phyloP scores from a whole-genome alignment of 2,888 invertebrate species.

The Lochmaea crataegi region DNA sequence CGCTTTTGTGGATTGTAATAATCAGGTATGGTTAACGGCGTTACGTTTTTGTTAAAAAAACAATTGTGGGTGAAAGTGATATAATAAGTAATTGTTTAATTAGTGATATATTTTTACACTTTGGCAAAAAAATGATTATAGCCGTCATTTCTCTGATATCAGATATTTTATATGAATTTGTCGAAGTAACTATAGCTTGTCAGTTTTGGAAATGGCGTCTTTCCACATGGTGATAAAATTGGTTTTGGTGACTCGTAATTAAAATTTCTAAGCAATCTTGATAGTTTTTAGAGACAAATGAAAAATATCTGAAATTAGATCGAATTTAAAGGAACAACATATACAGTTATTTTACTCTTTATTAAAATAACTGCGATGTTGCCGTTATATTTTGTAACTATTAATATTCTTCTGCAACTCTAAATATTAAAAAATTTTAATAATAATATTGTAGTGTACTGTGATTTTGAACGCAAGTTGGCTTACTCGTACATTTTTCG shows the following conservation, averaged over 20 bases:
- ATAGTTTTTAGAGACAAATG: slow-evolving; percentile 15
- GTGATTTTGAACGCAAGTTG: neutral
- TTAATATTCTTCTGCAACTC: slow-evolving; percentile 17
- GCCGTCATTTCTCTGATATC: slow-evolving; percentile 9
- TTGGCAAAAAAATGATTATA: slow-evolving; percentile 34
- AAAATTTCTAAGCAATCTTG: slow-evolving; percentile 23
- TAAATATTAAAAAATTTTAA: slow-evolving; percentile 5
- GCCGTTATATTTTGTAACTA: slow-evolving; percentile 44
- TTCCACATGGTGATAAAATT: slow-evolving; percentile 72
- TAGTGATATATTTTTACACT: slow-evolving; percentile 37
- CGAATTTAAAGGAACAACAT: slow-evolving; percentile 39
- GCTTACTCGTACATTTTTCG: neutral
- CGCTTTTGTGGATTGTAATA: slow-evolving; percentile 62
- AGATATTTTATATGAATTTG: slow-evolving; percentile 29
- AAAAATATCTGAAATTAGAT: slow-evolving; percentile 27
- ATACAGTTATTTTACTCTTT: slow-evolving; percentile 35
- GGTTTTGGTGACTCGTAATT: slow-evolving; percentile 26
- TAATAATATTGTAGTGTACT: neutral
- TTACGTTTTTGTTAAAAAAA: slow-evolving; percentile 52
- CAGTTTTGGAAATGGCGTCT: slow-evolving; percentile 81
- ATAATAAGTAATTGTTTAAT: slow-evolving; percentile 42
- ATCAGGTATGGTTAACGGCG: slow-evolving; percentile 63
- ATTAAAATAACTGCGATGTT: slow-evolving; percentile 50
- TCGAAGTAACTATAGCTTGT: slow-evolving; percentile 65
- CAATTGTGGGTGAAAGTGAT: slow-evolving; percentile 50